Percentiles rank a stretch among this genome's conserved stretches.
These are phyloP conservation scores for Sitta europaea DNA, from an alignment of 2,113 vertebrate genomes.

Conservation along the genomic window DNA sequence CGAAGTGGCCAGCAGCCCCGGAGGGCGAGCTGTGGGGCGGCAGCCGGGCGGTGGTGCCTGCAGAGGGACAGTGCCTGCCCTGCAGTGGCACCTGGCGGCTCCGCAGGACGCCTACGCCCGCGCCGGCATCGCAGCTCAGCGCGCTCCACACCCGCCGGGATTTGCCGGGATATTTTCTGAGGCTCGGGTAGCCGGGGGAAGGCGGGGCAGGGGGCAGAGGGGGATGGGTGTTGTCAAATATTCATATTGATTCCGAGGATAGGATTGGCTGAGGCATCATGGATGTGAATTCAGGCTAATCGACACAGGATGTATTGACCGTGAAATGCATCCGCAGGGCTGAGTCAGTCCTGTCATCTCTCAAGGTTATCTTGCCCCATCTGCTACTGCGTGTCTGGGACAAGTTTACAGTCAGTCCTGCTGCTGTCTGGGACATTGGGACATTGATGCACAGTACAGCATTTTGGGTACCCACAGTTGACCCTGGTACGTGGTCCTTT, in stretches of 20 bases:
- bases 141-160: neutral
- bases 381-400: neutral
- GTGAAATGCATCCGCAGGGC: neutral
- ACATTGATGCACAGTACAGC: no score
- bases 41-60: neutral
- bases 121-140: accelerated
- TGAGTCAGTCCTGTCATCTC: neutral
- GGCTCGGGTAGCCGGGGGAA: no score
- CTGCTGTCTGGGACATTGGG: neutral
- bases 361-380: neutral
- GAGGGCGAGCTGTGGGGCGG: neutral
- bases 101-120: neutral
- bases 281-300: neutral
- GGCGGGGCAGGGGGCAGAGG: neutral
- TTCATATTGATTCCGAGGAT: neutral
- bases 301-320: conserved; percentile 5
- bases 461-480: neutral
- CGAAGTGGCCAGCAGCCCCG: accelerated
- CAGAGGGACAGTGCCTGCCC: neutral
- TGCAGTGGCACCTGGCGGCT: conserved; percentile 45
- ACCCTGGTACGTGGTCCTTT: no score
- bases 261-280: neutral
- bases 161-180: neutral
- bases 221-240: neutral
- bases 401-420: neutral